A percentile compares a stretch with the other conserved stretches of the same genome.
These are phyloP conservation scores for Ceyx erithaca DNA, from an alignment of 2,797 vertebrate species.

Conservation along the genomic window DNA sequence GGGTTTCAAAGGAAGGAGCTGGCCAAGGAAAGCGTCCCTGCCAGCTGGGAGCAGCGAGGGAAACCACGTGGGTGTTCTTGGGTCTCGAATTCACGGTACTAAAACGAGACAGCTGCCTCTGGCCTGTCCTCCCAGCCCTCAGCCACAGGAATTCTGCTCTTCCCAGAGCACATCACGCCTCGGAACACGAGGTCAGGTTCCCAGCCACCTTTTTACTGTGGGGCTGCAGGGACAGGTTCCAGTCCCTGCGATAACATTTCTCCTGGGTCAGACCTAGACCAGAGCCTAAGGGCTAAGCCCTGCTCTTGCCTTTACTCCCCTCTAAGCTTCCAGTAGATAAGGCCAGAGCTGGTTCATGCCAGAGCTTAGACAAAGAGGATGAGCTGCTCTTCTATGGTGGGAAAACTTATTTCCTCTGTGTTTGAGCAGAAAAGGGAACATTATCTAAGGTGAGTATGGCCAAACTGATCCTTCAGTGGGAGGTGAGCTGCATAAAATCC, in stretches of 20 bases:
- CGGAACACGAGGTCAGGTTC: background rate
- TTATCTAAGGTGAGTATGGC: background rate
- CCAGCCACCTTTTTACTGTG: background rate
- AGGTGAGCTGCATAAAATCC: background rate
- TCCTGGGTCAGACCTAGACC: background rate
- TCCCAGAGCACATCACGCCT: background rate
- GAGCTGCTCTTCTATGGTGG: background rate
- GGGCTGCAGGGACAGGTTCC: background rate
- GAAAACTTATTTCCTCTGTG: background rate
- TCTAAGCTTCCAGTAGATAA: background rate
- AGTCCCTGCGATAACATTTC: accelerated
- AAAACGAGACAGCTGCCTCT: background rate
- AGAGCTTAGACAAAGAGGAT: background rate
- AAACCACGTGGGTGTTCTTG: background rate
- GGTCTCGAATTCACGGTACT: background rate
- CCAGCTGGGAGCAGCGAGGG: background rate
- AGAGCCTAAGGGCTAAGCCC: background rate
- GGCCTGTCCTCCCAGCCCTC: accelerated
- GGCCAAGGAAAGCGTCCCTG: background rate
- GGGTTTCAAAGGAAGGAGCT: background rate
- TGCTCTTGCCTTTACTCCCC: background rate
- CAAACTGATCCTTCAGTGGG: accelerated
- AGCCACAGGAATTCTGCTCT: background rate
- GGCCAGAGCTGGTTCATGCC: background rate
- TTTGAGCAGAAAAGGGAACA: background rate